phyloP scores from a whole-genome alignment of 2,113 vertebrate genomes.

The Eptesicus fuscus region DNA sequence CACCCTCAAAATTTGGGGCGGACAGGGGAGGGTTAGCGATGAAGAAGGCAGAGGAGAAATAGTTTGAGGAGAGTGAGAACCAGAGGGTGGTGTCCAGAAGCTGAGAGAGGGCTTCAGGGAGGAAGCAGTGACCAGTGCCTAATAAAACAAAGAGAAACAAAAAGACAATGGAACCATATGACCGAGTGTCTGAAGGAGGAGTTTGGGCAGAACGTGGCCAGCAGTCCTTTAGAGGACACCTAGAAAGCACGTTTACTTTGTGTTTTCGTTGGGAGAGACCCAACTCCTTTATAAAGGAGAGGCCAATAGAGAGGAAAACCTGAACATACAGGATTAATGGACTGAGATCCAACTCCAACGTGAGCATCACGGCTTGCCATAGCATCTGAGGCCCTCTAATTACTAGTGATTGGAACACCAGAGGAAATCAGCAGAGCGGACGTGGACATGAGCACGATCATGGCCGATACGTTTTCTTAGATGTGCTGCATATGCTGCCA shows the following conservation, averaged over 20 bases:
- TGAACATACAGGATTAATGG: neutral
- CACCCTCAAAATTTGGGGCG: too few relatives aligned
- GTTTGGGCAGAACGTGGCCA: neutral
- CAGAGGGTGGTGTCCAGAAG: neutral
- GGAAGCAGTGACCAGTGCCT: accelerated
- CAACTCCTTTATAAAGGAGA: neutral
- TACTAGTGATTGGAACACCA: neutral
- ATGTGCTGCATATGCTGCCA: accelerated
- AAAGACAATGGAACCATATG: neutral
- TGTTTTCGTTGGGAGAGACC: neutral
- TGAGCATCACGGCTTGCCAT: neutral
- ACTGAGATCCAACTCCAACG: accelerated
- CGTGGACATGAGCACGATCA: too few relatives aligned
- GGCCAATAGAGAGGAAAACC: neutral
- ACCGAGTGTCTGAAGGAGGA: neutral
- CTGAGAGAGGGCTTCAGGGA: neutral
- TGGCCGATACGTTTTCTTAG: accelerated
- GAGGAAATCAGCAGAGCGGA: neutral
- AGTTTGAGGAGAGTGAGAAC: neutral
- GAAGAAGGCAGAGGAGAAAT: neutral
- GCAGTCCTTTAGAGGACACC: neutral
- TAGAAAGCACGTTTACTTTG: neutral
- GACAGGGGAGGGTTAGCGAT: neutral
- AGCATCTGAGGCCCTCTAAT: neutral
- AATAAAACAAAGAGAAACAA: neutral